A percentile compares a stretch with the other conserved stretches of the same genome.
Conservation (phyloP, 1,140 invertebrate genomes). For the Achroia grisella region DNA sequence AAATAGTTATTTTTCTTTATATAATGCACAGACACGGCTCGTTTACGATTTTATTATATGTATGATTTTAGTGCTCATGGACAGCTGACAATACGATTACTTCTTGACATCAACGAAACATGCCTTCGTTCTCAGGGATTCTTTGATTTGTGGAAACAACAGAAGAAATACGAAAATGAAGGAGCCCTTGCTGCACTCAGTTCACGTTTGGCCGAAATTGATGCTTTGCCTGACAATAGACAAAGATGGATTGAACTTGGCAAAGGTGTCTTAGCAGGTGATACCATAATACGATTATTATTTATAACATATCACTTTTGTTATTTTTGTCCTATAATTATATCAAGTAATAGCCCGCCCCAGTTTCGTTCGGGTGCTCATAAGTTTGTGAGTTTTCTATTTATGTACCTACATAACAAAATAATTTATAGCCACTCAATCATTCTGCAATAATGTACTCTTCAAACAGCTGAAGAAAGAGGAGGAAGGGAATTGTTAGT, state of each 20-base stretch:
- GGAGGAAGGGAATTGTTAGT: no score
- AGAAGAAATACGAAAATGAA: conserved; percentile 78
- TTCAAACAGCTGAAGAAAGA: no score
- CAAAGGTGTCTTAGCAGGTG: conserved; percentile 77
- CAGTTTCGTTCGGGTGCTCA: background rate
- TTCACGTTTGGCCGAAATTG: conserved; percentile 74
- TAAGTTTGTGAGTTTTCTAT: background rate
- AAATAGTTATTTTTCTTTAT: no score
- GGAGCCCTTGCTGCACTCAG: conserved; percentile 72
- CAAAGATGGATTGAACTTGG: conserved; percentile 76
- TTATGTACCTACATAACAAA: no score
- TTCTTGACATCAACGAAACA: conserved; percentile 94
- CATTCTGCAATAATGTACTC: no score
- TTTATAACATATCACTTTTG: no score
- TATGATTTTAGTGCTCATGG: conserved; percentile 85
- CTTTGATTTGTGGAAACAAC: conserved; percentile 91
- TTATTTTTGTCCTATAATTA: background rate
- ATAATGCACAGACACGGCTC: no score
- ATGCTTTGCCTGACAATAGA: conserved; percentile 69
- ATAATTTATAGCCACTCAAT: no score
- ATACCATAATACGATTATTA: background rate
- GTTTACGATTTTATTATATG: no score
- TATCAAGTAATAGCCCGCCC: background rate
- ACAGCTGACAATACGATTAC: conserved; percentile 87
- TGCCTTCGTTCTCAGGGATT: conserved; percentile 93